Percentiles rank a stretch among this genome's conserved stretches.
These are phyloP conservation scores for Andrena marginata DNA, from an alignment of 2,888 invertebrate species.

Conservation along the genomic window DNA sequence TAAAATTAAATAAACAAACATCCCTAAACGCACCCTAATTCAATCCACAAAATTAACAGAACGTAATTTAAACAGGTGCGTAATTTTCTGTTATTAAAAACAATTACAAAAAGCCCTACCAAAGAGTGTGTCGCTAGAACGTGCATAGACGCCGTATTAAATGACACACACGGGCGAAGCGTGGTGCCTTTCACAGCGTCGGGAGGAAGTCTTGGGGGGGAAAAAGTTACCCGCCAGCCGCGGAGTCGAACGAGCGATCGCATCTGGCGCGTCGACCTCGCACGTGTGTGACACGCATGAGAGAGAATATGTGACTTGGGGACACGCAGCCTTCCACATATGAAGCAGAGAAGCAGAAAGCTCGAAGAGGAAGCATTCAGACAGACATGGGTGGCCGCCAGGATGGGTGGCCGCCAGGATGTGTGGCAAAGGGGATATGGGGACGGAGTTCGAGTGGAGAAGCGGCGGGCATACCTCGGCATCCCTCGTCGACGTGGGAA, in stretches of 20 bases:
- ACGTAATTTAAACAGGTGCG: no score
- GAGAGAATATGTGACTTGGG: conserved; percentile 78
- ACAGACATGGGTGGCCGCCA: conserved; percentile 27
- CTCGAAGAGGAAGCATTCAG: conserved; percentile 74
- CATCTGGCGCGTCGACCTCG: conserved; percentile 34
- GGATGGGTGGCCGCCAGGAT: conserved; percentile 44
- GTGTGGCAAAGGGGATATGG: conserved; percentile 55
- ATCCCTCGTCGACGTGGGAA: conserved; percentile 42
- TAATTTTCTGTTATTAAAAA: background rate
- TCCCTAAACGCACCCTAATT: no score
- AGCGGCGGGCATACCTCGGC: background rate
- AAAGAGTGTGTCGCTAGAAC: no score
- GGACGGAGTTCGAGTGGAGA: conserved; percentile 46
- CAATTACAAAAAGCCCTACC: background rate
- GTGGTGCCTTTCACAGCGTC: no score
- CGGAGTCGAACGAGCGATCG: background rate
- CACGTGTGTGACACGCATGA: conserved; percentile 62
- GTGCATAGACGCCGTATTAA: no score
- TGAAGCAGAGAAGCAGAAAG: conserved; percentile 81
- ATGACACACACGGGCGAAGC: no score
- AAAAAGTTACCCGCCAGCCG: background rate
- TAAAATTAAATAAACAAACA: no score
- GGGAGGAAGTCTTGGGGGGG: no score
- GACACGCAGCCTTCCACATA: conserved; percentile 82
- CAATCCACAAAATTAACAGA: no score